Base-by-base conservation (phyloP, 2,113 vertebrate genomes). In the Montifringilla adamsi region DNA sequence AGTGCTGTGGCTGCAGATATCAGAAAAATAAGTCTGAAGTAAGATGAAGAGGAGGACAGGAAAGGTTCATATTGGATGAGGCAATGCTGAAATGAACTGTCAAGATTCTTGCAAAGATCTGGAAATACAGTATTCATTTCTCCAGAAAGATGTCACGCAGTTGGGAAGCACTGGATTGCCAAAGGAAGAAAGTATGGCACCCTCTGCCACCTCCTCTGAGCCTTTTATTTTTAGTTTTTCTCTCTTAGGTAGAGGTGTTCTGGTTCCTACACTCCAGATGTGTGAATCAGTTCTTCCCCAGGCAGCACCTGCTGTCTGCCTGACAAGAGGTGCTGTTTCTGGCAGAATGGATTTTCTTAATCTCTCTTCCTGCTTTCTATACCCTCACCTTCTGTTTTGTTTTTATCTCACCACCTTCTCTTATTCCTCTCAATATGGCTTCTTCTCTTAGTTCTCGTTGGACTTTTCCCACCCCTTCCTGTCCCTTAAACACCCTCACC, bases 271-370 rank as follows among this genome's bases (percentile, higher is more conserved):
- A 44, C 80, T 96, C 86, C 90, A 94, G 94, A 87, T 96, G 88
- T 41, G 14, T 96, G 87, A 96, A 94, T 96, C 90, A 86, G 82
- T 63, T 94, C 93, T 94, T 97, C 96, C 87, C n/a, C 63, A 86
- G 90, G 93, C 95, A 92, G 90, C 92, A 90, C 94, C 95, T 95
- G 92, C 96, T 96, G 94, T 93, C 85, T 96, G 82, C 87, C 75
- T 97, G 91, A 96, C 82, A 80, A 93, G 94, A 94, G 87, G 88
- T 88, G 94, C 95, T 86, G 79, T 88, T 93, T 90, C 93, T 94
- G 68, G 87, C 85, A 94, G 94, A 82, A 93, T 95, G 92, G 79
- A 95, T 97, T 95, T 97, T 88, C 93, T 95, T 96, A 95, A 96
- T 96, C 55, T 95, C 78, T 94, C 75, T 86, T 86, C 72, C 90